Evolutionary conservation across 2,113 vertebrate genomes (phyloP).

Genomic region (Tretioscincus oriximinensis): DNA sequence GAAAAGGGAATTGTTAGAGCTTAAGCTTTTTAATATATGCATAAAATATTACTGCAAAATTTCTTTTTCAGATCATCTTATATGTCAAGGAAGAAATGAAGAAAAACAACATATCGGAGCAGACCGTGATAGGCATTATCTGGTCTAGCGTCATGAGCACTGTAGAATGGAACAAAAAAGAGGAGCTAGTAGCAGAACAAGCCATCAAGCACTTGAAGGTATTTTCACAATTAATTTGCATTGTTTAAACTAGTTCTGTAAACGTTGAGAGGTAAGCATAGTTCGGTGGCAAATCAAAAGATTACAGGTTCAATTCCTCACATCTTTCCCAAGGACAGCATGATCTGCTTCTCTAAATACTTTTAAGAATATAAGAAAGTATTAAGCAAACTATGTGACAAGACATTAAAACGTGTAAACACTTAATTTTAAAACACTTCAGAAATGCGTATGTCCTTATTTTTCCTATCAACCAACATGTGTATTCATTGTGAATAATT

Average conservation of each 20-base stretch:
- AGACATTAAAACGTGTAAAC: no score
- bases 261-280: not conserved
- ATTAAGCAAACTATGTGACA: no score
- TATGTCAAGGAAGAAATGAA: constrained; percentile 98
- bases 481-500: no score
- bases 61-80: constrained; percentile 82
- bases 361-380: no score
- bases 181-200: constrained; percentile 98
- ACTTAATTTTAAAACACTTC: no score
- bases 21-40: not conserved
- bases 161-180: constrained; percentile 99
- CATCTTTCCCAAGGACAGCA: no score
- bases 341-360: no score
- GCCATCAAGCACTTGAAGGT: constrained; percentile 99
- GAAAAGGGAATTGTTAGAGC: not conserved
- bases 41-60: not conserved
- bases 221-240: not conserved
- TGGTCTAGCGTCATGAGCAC: constrained; percentile 97
- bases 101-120: constrained; percentile 92
- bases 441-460: no score
- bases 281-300: no score
- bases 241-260: not conserved
- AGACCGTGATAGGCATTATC: constrained; percentile 90
- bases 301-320: no score
- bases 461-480: no score